Conservation (phyloP, 2,888 invertebrate genomes). For the Agrochola macilenta region DNA sequence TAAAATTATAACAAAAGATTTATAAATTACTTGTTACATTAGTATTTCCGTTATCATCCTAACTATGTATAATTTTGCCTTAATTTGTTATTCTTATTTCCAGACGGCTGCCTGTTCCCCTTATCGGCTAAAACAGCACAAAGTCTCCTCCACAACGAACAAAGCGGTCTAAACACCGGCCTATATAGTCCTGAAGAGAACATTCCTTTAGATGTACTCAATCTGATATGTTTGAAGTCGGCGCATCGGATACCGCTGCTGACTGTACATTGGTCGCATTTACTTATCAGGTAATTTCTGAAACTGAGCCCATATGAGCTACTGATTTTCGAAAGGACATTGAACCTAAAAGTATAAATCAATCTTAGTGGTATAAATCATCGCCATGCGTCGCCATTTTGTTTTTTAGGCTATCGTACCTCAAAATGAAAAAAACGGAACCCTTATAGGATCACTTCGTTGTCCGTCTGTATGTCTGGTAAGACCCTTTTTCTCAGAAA, state of each 20-base stretch:
- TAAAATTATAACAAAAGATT: too few species aligned
- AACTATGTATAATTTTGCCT: too few species aligned
- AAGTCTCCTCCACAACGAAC: slow-evolving; percentile 86
- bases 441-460: too few species aligned
- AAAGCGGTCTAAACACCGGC: slow-evolving; percentile 87
- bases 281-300: slow-evolving; percentile 89
- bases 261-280: slow-evolving; percentile 94
- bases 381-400: neutral
- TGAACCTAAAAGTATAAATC: too few species aligned
- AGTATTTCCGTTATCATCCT: too few species aligned
- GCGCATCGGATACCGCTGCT: slow-evolving; percentile 93
- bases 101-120: slow-evolving; percentile 87
- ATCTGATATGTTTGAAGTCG: slow-evolving; percentile 89
- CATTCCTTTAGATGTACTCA: slow-evolving; percentile 89
- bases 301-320: neutral
- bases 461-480: too few species aligned
- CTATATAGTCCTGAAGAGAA: slow-evolving; percentile 88
- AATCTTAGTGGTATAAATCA: neutral
- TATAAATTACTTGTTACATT: too few species aligned
- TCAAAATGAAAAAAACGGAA: too few species aligned
- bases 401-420: neutral
- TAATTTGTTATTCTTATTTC: neutral
- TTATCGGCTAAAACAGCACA: slow-evolving; percentile 88
- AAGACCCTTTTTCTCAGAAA: too few species aligned
- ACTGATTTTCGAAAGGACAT: neutral